phyloP scores from a whole-genome alignment of 2,888 invertebrate species.

The Theodoxus fluviatilis region DNA sequence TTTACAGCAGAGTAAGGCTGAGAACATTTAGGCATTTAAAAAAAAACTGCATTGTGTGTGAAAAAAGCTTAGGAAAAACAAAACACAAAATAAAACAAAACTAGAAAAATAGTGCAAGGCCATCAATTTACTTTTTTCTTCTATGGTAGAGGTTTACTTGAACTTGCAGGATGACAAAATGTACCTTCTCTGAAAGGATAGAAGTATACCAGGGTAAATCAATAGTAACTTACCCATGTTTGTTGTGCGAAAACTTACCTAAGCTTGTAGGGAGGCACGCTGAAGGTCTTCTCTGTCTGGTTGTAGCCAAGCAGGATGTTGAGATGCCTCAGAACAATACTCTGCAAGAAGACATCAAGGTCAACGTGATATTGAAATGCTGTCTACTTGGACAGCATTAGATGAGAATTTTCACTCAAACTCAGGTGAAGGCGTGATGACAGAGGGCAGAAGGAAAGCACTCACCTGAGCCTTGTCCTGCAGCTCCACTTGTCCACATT shows the following conservation, averaged over 20 bases:
- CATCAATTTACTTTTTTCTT: neutral
- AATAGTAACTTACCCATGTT: neutral
- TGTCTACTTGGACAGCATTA: no score
- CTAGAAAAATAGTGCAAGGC: neutral
- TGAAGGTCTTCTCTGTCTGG: constrained; percentile 87
- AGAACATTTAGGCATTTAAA: no score
- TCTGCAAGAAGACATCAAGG: constrained; percentile 37
- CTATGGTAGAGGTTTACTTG: no score
- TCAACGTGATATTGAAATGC: constrained; percentile 16
- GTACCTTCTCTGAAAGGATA: no score
- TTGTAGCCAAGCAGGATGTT: constrained; percentile 93
- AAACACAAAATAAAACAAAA: neutral
- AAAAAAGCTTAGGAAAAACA: neutral
- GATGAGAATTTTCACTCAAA: no score
- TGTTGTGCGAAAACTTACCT: constrained; percentile 71
- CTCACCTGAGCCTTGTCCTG: constrained; percentile 72
- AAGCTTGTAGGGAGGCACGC: constrained; percentile 84
- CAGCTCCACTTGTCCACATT: constrained; percentile 74
- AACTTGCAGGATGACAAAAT: no score
- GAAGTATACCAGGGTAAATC: no score
- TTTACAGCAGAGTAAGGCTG: no score
- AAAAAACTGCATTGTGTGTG: no score
- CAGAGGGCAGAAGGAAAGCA: neutral
- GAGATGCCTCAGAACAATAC: constrained; percentile 86
- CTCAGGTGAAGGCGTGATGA: neutral